Evolutionary conservation across 2,888 invertebrate species (phyloP).

Genomic region (Epistrophe eligans): DNA sequence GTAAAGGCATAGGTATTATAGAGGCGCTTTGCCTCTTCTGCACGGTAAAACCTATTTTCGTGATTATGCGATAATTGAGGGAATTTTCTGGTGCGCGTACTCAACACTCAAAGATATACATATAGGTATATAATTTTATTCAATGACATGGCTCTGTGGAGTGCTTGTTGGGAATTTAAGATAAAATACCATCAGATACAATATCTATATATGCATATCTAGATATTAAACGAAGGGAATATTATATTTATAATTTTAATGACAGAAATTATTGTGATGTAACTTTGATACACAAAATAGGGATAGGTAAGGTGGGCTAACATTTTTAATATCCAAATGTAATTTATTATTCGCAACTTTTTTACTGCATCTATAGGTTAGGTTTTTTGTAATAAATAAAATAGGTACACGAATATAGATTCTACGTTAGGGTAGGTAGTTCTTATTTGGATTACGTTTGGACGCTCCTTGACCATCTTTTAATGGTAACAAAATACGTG

Average conservation of each 20-base stretch:
- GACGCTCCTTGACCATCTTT: too few relatives aligned
- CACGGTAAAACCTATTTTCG: conserved; percentile 67
- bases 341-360: background rate
- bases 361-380: too few relatives aligned
- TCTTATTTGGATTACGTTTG: too few relatives aligned
- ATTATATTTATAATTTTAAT: conserved; percentile 42
- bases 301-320: background rate
- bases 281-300: background rate
- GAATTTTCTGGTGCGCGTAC: conserved; percentile 68
- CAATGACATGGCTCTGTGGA: conserved; percentile 43
- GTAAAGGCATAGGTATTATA: conserved; percentile 11
- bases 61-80: conserved; percentile 75
- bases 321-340: background rate
- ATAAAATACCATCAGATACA: conserved; percentile 28
- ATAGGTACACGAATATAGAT: too few relatives aligned
- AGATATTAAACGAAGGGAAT: conserved; percentile 12
- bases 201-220: background rate
- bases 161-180: conserved; percentile 20
- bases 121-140: conserved; percentile 53
- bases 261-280: background rate
- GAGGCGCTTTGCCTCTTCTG: background rate
- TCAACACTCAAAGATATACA: conserved; percentile 56
- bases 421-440: too few relatives aligned
- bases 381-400: too few relatives aligned
- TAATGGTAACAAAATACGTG: too few relatives aligned